Evolutionary conservation across 2,113 vertebrate genomes (phyloP).

Genomic region (Zootoca vivipara): DNA sequence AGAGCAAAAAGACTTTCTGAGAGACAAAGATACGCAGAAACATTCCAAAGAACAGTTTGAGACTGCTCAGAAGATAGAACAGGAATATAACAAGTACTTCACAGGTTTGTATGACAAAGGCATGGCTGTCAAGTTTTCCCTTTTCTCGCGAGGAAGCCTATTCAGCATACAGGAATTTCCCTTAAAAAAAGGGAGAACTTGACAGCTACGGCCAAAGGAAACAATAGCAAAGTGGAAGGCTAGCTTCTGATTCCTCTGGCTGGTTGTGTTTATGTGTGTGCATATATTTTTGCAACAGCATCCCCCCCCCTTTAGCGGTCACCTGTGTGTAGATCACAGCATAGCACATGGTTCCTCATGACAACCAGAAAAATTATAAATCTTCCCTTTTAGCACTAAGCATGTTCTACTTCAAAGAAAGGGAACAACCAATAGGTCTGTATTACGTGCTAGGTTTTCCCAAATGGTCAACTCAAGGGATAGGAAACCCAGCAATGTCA

Average conservation of each 20-base stretch:
- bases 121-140: no score
- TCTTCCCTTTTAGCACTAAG: neutral
- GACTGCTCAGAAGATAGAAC: conserved; percentile 91
- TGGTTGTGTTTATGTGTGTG: neutral
- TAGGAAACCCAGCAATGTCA: neutral
- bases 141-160: no score
- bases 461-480: no score
- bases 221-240: neutral
- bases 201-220: no score
- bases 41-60: conserved; percentile 99
- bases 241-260: neutral
- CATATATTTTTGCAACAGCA: neutral
- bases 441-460: neutral
- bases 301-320: neutral
- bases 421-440: neutral
- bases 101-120: conserved; percentile 91
- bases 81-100: conserved; percentile 95
- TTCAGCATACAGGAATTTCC: no score
- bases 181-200: no score
- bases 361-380: neutral
- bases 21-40: conserved; percentile 97
- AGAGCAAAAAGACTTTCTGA: conserved; percentile 96
- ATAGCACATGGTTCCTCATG: neutral
- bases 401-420: neutral
- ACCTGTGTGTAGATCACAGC: neutral